Conservation (phyloP, 2,797 vertebrate species). For the Bovichtus variegatus region DNA sequence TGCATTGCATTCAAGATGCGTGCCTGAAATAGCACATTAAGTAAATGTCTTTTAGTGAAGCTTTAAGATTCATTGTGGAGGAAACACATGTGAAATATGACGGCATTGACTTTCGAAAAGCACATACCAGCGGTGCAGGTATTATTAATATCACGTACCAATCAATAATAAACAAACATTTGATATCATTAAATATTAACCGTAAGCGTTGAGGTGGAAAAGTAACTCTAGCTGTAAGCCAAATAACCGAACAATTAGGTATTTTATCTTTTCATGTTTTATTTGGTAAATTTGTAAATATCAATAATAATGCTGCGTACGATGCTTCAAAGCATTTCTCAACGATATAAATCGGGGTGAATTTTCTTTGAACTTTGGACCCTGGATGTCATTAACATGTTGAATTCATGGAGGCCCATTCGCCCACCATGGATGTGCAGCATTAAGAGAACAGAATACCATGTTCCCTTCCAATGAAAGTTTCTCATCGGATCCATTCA, state of each 20-base stretch:
- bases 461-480: too few species aligned
- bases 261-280: too few species aligned
- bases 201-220: background rate
- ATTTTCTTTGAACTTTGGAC: background rate
- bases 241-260: background rate
- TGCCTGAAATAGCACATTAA: background rate
- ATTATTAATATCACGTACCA: background rate
- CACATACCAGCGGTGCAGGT: background rate
- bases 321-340: background rate
- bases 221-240: too few species aligned
- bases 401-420: too few species aligned
- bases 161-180: slow-evolving; percentile 6
- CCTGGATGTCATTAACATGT: background rate
- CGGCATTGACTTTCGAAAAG: background rate
- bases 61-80: background rate
- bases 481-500: too few species aligned
- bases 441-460: too few species aligned
- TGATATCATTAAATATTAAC: background rate
- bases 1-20: background rate
- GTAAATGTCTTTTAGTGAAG: background rate
- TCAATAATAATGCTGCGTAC: background rate
- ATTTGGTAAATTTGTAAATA: background rate
- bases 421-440: background rate
- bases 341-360: background rate
- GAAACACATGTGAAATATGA: background rate